These are phyloP conservation scores for Eutrigla gurnardus DNA, from an alignment of 2,797 vertebrate species.

Conservation along the genomic window DNA sequence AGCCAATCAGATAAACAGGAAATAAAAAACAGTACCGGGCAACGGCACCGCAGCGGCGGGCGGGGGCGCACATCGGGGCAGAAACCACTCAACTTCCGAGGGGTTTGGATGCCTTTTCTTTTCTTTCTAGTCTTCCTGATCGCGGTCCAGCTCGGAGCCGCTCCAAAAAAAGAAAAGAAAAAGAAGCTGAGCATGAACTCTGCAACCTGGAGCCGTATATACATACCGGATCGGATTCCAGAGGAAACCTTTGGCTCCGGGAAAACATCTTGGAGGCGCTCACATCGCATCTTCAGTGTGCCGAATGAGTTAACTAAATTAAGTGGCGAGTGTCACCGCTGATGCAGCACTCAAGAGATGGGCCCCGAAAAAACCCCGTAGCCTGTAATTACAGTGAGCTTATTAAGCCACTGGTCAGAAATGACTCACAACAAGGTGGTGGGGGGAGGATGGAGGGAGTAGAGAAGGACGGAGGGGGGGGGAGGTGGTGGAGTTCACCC, in stretches of 20 bases:
- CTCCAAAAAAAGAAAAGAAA: constrained; percentile 57
- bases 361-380: constrained; percentile 58
- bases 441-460: constrained; percentile 19
- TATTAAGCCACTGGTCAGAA: constrained; percentile 78
- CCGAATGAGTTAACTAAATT: constrained; percentile 58
- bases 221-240: constrained; percentile 48
- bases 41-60: constrained; percentile 22
- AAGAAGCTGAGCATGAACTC: constrained; percentile 65
- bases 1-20: constrained; percentile 78
- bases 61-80: neutral
- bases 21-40: constrained; percentile 61
- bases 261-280: constrained; percentile 21
- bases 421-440: constrained; percentile 73
- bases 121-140: constrained; percentile 57
- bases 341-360: constrained; percentile 67
- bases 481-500: constrained; percentile 67
- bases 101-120: constrained; percentile 54
- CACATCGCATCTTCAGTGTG: constrained; percentile 15
- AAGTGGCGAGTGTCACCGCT: constrained; percentile 56
- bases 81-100: constrained; percentile 54
- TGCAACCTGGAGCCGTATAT: constrained; percentile 57
- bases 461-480: constrained; percentile 32
- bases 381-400: constrained; percentile 78
- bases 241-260: constrained; percentile 37
- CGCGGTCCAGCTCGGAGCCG: constrained; percentile 57